Conservation (phyloP, 37 sponge, comb jelly and placozoan species). For the Mnemiopsis leidyi region DNA sequence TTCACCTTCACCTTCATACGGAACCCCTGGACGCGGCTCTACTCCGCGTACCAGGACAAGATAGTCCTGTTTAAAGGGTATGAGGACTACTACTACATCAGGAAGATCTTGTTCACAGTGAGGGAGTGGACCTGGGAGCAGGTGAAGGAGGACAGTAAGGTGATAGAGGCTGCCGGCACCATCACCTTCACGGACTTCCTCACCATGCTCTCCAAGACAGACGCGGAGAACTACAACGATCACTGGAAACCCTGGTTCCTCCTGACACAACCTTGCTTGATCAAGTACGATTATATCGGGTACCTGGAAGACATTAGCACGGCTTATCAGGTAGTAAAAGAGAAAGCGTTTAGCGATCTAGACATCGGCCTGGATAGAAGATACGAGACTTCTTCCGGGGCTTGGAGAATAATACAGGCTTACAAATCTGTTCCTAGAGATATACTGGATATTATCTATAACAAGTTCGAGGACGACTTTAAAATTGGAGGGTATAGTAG, state of each 20-base stretch:
- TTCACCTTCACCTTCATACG: conserved; percentile 62
- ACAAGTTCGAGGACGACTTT: conserved; percentile 29
- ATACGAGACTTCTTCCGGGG: background rate
- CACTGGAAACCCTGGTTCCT: conserved; percentile 62
- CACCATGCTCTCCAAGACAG: background rate
- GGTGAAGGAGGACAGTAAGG: background rate
- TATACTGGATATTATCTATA: background rate
- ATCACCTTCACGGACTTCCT: conserved; percentile 37
- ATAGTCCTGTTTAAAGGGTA: background rate
- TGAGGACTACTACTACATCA: conserved; percentile 7
- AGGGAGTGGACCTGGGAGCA: conserved; percentile 2
- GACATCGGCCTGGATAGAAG: background rate
- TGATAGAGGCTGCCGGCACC: background rate
- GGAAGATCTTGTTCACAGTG: background rate
- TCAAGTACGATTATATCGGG: conserved; percentile 5
- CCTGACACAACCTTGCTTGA: background rate
- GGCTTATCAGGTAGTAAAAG: background rate
- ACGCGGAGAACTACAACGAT: background rate
- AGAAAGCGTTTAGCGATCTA: background rate
- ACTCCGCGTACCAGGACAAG: conserved; percentile 43
- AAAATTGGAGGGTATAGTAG: background rate
- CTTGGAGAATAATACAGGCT: background rate
- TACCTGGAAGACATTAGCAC: conserved; percentile 25
- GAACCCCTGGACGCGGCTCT: conserved; percentile 57
- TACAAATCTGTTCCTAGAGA: background rate